Base-by-base conservation (phyloP, 1,140 invertebrate species). In the Rhagoletis pomonella region DNA sequence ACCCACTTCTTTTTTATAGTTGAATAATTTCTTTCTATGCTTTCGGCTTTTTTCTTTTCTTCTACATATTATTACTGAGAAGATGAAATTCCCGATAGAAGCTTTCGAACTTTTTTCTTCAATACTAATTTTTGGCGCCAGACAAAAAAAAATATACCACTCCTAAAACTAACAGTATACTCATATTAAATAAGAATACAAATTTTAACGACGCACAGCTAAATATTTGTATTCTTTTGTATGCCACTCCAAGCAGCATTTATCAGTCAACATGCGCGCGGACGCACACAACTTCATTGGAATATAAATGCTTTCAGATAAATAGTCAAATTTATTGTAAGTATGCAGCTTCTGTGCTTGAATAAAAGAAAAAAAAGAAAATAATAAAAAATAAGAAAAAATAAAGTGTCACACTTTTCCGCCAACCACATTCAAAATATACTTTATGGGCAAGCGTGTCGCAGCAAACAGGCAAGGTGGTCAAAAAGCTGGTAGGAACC, bases 361-460 rank as follows among this genome's bases (percentile, higher is more conserved):
- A 29, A 29, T 29, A 50, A 81, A 81, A 7, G 14, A 50, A 77
- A 81, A 81, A 58, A 9, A 55, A 55, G n/a, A 81, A 81, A 55
- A 44, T 7, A 19, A 81, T 47, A 14, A 81, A 44, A 81, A 42
- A 7, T 2, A 9, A 14, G 14, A 39, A 17, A 14, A 14, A 55
- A 19, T 47, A 29, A 55, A 81, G 42, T 81, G 73, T 81, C 73
- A 81, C 73, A 55, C 73, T 9, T 47, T 81, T 50, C 73, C 47
- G 55, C 47, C 44, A 10, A 42, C 73, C 47, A 81, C 73, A 81
- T 81, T 42, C 5, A 50, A 55, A 81, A 12, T 44, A 81, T 81
- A 55, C 10, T 81, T 81, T 58, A 81, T 29, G 17, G 47, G 17
- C 73, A 81, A 55, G 17, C 2, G 19, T 2, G 44, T 4, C 39